phyloP scores from a whole-genome alignment of 2,888 invertebrate species.

The Mimumesa dahlbomi region DNA sequence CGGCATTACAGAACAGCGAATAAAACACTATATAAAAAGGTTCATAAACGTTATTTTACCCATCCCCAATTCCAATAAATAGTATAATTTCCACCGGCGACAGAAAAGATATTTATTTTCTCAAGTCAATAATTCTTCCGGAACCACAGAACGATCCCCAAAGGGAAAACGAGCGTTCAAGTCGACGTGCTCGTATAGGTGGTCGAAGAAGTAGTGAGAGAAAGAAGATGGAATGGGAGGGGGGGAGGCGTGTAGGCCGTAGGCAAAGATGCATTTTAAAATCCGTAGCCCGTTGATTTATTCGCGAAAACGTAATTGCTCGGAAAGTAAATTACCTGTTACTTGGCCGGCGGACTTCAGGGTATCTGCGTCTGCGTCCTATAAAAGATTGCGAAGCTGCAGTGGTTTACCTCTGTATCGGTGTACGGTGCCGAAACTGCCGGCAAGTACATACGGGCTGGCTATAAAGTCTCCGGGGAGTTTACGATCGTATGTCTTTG shows the following conservation, averaged over 20 bases:
- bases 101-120: too few species aligned
- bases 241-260: not conserved
- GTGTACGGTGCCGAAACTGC: slow-evolving; percentile 26
- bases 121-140: too few species aligned
- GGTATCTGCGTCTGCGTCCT: slow-evolving; percentile 27
- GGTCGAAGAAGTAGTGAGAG: too few species aligned
- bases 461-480: slow-evolving; percentile 55
- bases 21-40: too few species aligned
- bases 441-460: slow-evolving; percentile 32
- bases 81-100: too few species aligned
- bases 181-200: too few species aligned
- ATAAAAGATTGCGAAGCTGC: slow-evolving; percentile 53
- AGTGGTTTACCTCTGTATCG: slow-evolving; percentile 35
- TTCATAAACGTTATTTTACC: too few species aligned
- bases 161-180: too few species aligned
- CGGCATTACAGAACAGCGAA: too few species aligned
- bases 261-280: slow-evolving; percentile 16
- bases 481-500: slow-evolving; percentile 55
- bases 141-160: too few species aligned
- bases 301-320: slow-evolving; percentile 52
- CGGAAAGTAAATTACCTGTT: slow-evolving; percentile 56
- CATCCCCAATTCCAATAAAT: too few species aligned
- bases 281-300: slow-evolving; percentile 47
- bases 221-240: not conserved
- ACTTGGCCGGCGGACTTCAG: slow-evolving; percentile 38